Evolutionary conservation across 2,113 vertebrate genomes (phyloP), one percentile per base, ranked within the genome.

Genomic region (Junco hyemalis): DNA sequence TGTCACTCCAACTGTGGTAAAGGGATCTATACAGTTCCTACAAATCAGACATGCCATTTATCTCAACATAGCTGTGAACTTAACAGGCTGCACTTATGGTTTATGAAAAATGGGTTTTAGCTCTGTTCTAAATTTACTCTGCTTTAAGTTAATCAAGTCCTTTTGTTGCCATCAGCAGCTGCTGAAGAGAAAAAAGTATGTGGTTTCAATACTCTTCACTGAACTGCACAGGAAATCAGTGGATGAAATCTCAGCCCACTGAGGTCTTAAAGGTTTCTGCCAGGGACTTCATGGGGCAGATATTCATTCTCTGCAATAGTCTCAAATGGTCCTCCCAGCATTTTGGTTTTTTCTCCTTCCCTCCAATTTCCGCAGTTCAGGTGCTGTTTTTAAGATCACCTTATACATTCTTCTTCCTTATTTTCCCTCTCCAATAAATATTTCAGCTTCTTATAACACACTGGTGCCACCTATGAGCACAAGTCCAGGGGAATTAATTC

Each of bases 151-250:
- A 95, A 97, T 96, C 96, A 96, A 77, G 90, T 95, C 78, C 79
- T 76, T 95, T 97, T 95, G 94, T 95, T 92, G 66, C 50, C 47
- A 88, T 63, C 89, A 94, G 70, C 94, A 95, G 94, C 94, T 96
- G 93, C 91, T 82, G 38, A 82, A 95, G 51, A 83, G 77, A 86
- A 94, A 83, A 36, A 76, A 81, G 26, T 47, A 47, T 44, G 59
- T 63, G 6, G 29, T 79, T 84, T 92, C 63, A 92, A 76, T 26
- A 47, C 29, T n/a, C 47, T 71, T 83, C 44, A 81, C 59, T 87
- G 74, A 94, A 73, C 25, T 48, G 36, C 45, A 68, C 21, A 50
- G 20, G 8, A 60, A 91, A 92, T 33, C 40, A 86, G 12, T 47
- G 80, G 51, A 90, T 50, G 36, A 92, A 95, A 90, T 57, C n/a